Evolutionary conservation across 2,888 invertebrate species (phyloP).

Genomic region (Carpatolechia fugitivella): DNA sequence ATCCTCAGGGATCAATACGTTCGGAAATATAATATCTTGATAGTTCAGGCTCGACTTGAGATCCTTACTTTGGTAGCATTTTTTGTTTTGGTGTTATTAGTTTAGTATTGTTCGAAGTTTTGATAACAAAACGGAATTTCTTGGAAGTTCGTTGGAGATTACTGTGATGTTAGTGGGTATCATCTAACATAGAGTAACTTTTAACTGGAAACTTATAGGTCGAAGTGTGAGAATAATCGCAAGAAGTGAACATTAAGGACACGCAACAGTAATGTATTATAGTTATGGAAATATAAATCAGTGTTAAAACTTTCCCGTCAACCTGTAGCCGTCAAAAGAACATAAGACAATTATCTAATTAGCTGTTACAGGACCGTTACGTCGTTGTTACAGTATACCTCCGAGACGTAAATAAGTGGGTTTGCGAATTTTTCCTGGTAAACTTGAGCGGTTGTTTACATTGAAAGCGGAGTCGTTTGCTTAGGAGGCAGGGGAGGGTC

Average conservation of each 20-base stretch:
- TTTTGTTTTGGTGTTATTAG: slow-evolving; percentile 51
- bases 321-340: not conserved
- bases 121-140: slow-evolving; percentile 9
- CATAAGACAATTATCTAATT: slow-evolving; percentile 21
- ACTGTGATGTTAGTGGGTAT: not conserved
- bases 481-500: slow-evolving; percentile 45
- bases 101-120: slow-evolving; percentile 30
- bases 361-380: slow-evolving; percentile 34
- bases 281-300: not conserved
- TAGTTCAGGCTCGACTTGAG: slow-evolving; percentile 58
- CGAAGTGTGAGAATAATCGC: not conserved
- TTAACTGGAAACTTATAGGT: not conserved
- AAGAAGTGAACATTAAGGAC: no score
- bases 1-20: slow-evolving; percentile 75
- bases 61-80: slow-evolving; percentile 45
- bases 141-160: not conserved
- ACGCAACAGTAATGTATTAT: not conserved
- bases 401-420: slow-evolving; percentile 67
- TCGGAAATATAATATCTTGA: slow-evolving; percentile 72
- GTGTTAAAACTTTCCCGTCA: not conserved
- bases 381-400: slow-evolving; percentile 57
- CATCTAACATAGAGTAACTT: not conserved
- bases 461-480: slow-evolving; percentile 72
- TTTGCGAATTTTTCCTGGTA: slow-evolving; percentile 71
- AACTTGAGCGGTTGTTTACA: slow-evolving; percentile 72